Percentiles rank a stretch among this genome's conserved stretches.
Conservation (phyloP, 1,140 invertebrate species). For the Neodiprion lecontei region DNA sequence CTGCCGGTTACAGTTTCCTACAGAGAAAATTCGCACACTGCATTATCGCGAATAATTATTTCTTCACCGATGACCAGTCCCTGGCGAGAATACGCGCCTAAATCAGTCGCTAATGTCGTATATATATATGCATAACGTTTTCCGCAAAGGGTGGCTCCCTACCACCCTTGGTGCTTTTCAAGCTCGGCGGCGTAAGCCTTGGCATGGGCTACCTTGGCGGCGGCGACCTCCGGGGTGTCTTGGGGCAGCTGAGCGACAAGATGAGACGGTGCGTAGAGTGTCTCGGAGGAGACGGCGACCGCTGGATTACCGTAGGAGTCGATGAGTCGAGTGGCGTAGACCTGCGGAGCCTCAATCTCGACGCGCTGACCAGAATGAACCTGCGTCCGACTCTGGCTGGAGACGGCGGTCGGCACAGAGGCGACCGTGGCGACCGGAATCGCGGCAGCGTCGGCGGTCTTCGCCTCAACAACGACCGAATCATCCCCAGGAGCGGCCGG, state of each 20-base stretch:
- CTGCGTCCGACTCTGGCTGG: constrained; percentile 30
- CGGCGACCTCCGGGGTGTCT: constrained; percentile 30
- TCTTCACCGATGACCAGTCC: too few species aligned
- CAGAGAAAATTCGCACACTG: too few species aligned
- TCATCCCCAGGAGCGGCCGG: neutral
- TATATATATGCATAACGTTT: neutral
- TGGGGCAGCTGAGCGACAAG: neutral
- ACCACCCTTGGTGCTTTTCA: constrained; percentile 8
- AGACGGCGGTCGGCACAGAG: constrained; percentile 20
- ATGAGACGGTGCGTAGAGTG: neutral
- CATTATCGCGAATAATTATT: too few species aligned
- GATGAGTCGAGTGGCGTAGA: neutral
- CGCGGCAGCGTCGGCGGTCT: neutral
- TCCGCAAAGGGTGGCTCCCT: neutral
- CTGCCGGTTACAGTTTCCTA: too few species aligned
- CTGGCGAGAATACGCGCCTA: too few species aligned
- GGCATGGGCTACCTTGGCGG: constrained; percentile 14
- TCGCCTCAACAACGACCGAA: neutral
- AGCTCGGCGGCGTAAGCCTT: constrained; percentile 22
- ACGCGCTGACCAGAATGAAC: constrained; percentile 14
- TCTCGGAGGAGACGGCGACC: neutral
- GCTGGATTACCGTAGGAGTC: neutral
- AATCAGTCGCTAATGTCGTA: neutral
- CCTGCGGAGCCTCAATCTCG: constrained; percentile 14
- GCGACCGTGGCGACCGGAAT: constrained; percentile 8